Conservation (phyloP, 2,888 invertebrate genomes). For the Xestia ashworthii region DNA sequence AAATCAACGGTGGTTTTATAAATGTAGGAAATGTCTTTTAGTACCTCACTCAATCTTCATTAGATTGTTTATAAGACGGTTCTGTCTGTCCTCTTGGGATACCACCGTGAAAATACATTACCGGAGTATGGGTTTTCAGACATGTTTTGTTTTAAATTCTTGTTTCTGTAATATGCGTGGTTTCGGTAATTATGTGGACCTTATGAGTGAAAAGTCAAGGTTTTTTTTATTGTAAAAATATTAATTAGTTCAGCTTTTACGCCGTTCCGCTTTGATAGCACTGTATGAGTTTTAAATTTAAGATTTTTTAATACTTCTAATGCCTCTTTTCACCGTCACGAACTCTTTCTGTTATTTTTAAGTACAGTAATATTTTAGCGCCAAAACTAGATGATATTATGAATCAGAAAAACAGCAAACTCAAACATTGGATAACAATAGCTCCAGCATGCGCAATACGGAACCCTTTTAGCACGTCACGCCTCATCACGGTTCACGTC, state of each 20-base stretch:
- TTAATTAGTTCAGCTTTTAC: background rate
- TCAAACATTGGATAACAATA: background rate
- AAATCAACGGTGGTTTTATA: conserved; percentile 23
- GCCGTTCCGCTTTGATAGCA: background rate
- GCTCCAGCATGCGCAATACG: conserved; percentile 31
- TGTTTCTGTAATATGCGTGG: background rate
- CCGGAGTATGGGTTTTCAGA: conserved; percentile 21
- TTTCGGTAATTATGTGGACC: background rate
- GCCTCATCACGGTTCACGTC: conserved; percentile 71
- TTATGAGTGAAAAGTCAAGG: background rate
- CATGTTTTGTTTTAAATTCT: conserved; percentile 24
- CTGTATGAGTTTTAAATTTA: background rate
- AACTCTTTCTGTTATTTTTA: background rate
- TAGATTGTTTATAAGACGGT: conserved; percentile 54
- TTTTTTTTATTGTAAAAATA: background rate
- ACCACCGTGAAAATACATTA: conserved; percentile 39
- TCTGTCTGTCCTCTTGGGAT: conserved; percentile 45
- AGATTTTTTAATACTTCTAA: background rate
- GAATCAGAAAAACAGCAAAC: background rate
- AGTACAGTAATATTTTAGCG: background rate
- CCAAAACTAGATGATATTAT: background rate
- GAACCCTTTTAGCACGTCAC: conserved; percentile 70
- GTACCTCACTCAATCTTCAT: conserved; percentile 64
- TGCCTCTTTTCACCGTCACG: background rate
- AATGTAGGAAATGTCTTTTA: conserved; percentile 36